Evolutionary conservation across 1,140 invertebrate genomes (phyloP).

Genomic region (Physella acuta): DNA sequence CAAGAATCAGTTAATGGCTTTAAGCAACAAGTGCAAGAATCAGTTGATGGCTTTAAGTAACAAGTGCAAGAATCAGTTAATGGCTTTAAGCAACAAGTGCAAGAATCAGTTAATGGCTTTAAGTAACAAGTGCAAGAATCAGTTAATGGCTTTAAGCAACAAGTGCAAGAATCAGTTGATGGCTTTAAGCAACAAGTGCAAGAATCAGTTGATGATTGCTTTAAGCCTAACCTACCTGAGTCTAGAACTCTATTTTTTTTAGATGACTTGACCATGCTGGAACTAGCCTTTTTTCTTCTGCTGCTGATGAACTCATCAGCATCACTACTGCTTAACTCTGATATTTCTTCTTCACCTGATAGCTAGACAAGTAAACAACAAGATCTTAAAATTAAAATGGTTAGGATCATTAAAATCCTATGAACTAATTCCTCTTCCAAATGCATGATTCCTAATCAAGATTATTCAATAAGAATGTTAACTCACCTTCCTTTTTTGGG

Average conservation of each 20-base stretch:
- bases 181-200: neutral
- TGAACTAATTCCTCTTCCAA: neutral
- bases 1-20: neutral
- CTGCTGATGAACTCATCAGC: neutral
- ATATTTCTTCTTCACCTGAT: neutral
- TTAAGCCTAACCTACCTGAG: slow-evolving; percentile 1
- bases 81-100: neutral
- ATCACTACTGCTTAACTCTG: neutral
- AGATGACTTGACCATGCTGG: neutral
- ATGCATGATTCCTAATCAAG: neutral
- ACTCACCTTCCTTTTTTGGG: neutral
- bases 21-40: neutral
- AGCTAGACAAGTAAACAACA: neutral
- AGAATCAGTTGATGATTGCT: neutral
- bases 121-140: neutral
- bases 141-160: neutral
- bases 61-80: neutral
- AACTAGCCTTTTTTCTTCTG: neutral
- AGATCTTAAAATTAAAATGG: neutral
- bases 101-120: neutral
- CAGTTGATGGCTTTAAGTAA: neutral
- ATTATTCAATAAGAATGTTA: neutral
- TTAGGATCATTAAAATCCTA: neutral
- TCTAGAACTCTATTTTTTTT: neutral
- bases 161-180: neutral